Evolutionary conservation across 1,140 invertebrate species (phyloP), one percentile per base, ranked within the genome.

Genomic region (Agrypnia vestita): DNA sequence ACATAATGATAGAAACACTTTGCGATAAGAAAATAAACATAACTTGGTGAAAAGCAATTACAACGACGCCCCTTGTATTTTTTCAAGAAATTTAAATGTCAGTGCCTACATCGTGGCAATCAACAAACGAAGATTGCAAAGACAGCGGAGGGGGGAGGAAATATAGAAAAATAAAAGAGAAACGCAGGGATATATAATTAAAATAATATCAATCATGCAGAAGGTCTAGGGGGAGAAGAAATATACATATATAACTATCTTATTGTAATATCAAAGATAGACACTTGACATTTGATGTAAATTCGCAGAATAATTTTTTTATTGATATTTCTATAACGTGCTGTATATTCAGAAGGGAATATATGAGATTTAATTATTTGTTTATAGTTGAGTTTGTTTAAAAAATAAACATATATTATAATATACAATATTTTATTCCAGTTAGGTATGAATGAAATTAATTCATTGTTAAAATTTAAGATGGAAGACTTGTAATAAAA

Each of bases 171-270:
- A 75, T 19, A 46, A 75, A 51, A 47, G 43, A 44, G 19, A 35
- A n/a, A 4, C 15, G 19, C 17, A 44, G 35, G 51, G 71, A 75
- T 74, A 79, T 74, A 79, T 79, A 74, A 79, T 79, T 79, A 79
- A 79, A 79, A 79, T 73, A 64, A 74, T 79, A 59, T 21, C 53
- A 79, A 79, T 61, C 67, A 35, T 76, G 47, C 59, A 43, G 64
- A 79, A 74, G 71, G 78, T 79, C 71, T 4, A 25, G 59, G 74
- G 76, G 76, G 44, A 7, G 19, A 64, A 13, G 19, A 64, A 64
- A n/a, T n/a, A n/a, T n/a, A n/a, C 11, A 59, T 17, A 35, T 35
- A 35, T 59, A 59, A 59, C n/a, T 59, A 9, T 15, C 15, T 21
- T 21, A 11, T 59, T 59, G 17, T 11, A 59, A 59, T 19, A 47